Evolutionary conservation across 2,888 invertebrate genomes (phyloP), one percentile per base, ranked within the genome.

Genomic region (Dugesia japonica): DNA sequence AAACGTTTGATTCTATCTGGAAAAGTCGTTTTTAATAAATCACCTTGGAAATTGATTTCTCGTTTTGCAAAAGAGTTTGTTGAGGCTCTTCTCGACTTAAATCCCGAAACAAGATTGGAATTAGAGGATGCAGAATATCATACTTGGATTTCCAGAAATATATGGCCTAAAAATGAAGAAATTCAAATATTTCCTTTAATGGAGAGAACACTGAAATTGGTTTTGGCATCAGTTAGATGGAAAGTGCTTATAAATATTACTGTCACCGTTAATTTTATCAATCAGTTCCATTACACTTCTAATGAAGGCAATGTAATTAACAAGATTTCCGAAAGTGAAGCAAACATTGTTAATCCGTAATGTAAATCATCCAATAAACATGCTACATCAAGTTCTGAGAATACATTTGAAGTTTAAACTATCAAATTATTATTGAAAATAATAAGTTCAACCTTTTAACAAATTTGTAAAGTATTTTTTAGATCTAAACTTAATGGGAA

Each of bases 1-100:
- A 72, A 33, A 4, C 33, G 33, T n/a, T 26, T 31, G 27, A 76
- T 76, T 1, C n/a, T 76, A 7, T 26, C 33, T 1, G 76, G 56
- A n/a, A 4, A 23, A 56, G n/a, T 20, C 4, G 7, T 20, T n/a
- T 56, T 56, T 56, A 13, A 4, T 4, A 56, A 56, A n/a, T n/a
- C n/a, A 9, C 56, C 4, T 4, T 56, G 56, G 56, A n/a, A n/a
- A 23, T 20, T 7, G 7, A 56, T 56, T 56, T 56, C 56, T 56
- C 20, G n/a, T 20, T n/a, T 13, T n/a, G 56, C 56, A 7, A 56
- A 56, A 56, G 56, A 23, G 17, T 56, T 56, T 56, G 17, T 56
- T n/a, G 4, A 56, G 17, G 56, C 56, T 13, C 56, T 56, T n/a
- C 7, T 56, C 1, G 56, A 56, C 7, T 23, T 7, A n/a, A 23